Evolutionary conservation across 1,140 invertebrate species (phyloP).

Genomic region (Nixonia krombeini): DNA sequence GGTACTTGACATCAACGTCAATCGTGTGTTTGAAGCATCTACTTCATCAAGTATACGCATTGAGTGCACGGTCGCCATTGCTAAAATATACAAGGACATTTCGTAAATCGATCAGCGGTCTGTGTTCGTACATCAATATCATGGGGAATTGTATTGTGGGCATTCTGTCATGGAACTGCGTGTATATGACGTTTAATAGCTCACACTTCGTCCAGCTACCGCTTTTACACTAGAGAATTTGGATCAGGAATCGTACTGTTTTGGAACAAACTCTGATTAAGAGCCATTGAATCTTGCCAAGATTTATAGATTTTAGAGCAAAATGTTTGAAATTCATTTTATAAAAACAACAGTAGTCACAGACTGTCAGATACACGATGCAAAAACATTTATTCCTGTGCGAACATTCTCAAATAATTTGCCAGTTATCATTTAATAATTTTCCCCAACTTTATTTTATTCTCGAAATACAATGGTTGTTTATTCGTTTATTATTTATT

Average conservation of each 20-base stretch:
- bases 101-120: slow-evolving; percentile 42
- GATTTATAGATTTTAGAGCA: neutral
- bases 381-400: too few relatives aligned
- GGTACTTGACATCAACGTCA: slow-evolving; percentile 18
- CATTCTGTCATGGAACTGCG: slow-evolving; percentile 48
- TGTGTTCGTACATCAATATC: slow-evolving; percentile 6
- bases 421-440: too few relatives aligned
- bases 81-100: slow-evolving; percentile 56
- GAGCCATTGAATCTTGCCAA: slow-evolving; percentile 10
- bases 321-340: too few relatives aligned
- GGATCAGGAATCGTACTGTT: slow-evolving; percentile 22
- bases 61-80: slow-evolving; percentile 16
- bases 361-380: too few relatives aligned
- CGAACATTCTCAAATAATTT: too few relatives aligned
- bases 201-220: slow-evolving; percentile 7
- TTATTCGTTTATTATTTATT: too few relatives aligned
- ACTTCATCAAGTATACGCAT: neutral
- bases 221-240: slow-evolving; percentile 1
- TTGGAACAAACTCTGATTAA: slow-evolving; percentile 30
- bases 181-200: slow-evolving; percentile 56
- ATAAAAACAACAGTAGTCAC: too few relatives aligned
- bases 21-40: neutral
- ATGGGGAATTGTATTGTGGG: slow-evolving; percentile 39
- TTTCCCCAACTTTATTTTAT: too few relatives aligned
- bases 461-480: too few relatives aligned